A percentile compares a stretch with the other conserved stretches of the same genome.
Evolutionary conservation across 2,797 vertebrate genomes (phyloP).

Genomic region (Paratrypauchen microcephalus): DNA sequence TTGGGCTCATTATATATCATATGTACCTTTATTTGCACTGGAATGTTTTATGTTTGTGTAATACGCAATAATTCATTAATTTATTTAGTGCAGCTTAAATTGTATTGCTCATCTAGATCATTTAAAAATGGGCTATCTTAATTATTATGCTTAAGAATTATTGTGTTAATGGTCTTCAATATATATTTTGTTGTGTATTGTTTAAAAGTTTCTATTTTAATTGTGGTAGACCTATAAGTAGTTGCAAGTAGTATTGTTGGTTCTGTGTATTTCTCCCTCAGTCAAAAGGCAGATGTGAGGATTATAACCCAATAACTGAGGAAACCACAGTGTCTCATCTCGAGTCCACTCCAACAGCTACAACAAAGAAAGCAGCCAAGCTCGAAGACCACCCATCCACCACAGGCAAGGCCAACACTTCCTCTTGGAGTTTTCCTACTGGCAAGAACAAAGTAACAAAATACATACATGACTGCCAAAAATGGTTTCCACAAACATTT

Average conservation of each 20-base stretch:
- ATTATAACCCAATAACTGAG: conserved; percentile 74
- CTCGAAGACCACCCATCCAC: conserved; percentile 77
- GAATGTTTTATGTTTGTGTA: too few species aligned
- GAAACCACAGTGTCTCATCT: conserved; percentile 65
- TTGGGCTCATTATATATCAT: neutral
- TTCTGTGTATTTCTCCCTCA: conserved; percentile 47
- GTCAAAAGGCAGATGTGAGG: conserved; percentile 83
- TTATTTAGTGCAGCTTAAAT: too few species aligned
- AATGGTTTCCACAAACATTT: neutral
- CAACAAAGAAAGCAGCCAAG: conserved; percentile 68
- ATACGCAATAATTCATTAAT: too few species aligned
- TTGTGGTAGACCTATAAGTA: neutral
- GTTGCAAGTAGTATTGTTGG: neutral
- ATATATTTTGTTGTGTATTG: too few species aligned
- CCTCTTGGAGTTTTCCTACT: neutral
- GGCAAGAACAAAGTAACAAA: neutral
- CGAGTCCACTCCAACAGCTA: conserved; percentile 40
- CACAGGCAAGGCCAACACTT: conserved; percentile 72
- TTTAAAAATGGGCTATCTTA: too few species aligned
- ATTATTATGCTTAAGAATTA: too few species aligned
- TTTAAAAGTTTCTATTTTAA: too few species aligned
- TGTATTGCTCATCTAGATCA: too few species aligned
- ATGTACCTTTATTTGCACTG: neutral
- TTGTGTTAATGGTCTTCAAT: too few species aligned
- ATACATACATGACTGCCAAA: neutral